phyloP scores from a whole-genome alignment of 2,888 invertebrate genomes.

The Timema podura region DNA sequence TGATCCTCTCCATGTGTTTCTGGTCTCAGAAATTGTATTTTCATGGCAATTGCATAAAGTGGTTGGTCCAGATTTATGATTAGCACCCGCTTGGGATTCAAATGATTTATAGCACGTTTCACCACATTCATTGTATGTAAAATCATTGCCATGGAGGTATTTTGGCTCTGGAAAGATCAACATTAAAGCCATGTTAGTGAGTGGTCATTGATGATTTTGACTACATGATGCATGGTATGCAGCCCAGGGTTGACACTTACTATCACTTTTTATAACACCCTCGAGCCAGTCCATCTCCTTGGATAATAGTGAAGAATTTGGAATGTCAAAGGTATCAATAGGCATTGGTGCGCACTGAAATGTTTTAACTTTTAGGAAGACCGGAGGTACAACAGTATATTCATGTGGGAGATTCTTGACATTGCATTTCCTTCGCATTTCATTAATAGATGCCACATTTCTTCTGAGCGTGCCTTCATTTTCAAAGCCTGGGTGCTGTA shows the following conservation, averaged over 20 bases:
- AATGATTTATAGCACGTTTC: slow-evolving; percentile 17
- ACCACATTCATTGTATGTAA: slow-evolving; percentile 15
- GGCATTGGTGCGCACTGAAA: background rate
- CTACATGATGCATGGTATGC: slow-evolving; percentile 15
- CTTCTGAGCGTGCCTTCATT: background rate
- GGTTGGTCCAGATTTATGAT: slow-evolving; percentile 17
- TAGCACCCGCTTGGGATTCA: slow-evolving; percentile 9
- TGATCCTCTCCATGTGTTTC: slow-evolving; percentile 12
- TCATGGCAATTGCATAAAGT: slow-evolving; percentile 14
- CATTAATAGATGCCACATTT: background rate
- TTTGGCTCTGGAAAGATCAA: slow-evolving; percentile 10
- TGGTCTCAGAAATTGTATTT: slow-evolving; percentile 16
- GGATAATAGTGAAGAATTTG: background rate
- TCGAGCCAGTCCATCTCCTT: background rate
- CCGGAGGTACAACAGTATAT: background rate
- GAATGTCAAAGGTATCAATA: background rate
- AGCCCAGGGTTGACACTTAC: slow-evolving; percentile 4
- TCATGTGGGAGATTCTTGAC: background rate
- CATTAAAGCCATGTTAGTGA: slow-evolving; percentile 13
- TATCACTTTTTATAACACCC: background rate
- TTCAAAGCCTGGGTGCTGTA: background rate
- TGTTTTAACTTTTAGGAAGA: background rate
- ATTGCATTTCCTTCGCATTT: background rate
- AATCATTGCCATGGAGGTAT: slow-evolving; percentile 16
- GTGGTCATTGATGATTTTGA: background rate